Evolutionary conservation across 2,888 invertebrate species (phyloP).

Genomic region (Dorcus parallelipipedus): DNA sequence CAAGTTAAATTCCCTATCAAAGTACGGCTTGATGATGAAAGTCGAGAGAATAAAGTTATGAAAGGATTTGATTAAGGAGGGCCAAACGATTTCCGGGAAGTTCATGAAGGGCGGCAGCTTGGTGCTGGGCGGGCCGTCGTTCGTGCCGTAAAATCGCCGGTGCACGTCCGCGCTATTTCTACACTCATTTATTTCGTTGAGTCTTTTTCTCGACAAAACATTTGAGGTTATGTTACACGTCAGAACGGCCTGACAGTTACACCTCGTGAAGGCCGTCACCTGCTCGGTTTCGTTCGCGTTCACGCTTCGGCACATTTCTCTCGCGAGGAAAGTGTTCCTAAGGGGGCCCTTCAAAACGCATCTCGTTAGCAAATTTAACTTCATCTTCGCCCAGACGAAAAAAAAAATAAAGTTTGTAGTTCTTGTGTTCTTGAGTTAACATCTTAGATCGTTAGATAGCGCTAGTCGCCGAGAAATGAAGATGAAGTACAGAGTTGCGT

Average conservation of each 20-base stretch:
- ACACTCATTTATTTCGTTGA: neutral
- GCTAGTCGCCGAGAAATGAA: too few relatives aligned
- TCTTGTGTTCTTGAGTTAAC: too few relatives aligned
- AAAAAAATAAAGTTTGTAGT: too few relatives aligned
- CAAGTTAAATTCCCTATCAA: constrained; percentile 70
- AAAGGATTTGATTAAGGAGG: constrained; percentile 71
- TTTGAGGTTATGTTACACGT: constrained; percentile 14
- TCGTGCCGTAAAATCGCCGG: constrained; percentile 10
- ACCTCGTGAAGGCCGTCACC: neutral
- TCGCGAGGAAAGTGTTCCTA: too few relatives aligned
- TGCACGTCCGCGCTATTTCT: neutral
- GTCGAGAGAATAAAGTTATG: constrained; percentile 74
- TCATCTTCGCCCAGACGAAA: too few relatives aligned
- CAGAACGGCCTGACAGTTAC: constrained; percentile 4
- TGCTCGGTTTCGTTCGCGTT: neutral
- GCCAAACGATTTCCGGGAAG: constrained; percentile 76
- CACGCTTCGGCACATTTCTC: too few relatives aligned
- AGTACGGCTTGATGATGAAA: constrained; percentile 75
- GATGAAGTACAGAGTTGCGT: too few relatives aligned
- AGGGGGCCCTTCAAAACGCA: too few relatives aligned
- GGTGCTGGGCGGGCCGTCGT: constrained; percentile 21
- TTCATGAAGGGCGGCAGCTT: constrained; percentile 67
- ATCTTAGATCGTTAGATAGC: too few relatives aligned
- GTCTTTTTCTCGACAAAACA: constrained; percentile 2
- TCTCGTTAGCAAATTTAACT: neutral